Percentiles rank a stretch among this genome's conserved stretches.
Evolutionary conservation across 2,113 vertebrate genomes (phyloP).

Genomic region (Drymodes brunneopygia): DNA sequence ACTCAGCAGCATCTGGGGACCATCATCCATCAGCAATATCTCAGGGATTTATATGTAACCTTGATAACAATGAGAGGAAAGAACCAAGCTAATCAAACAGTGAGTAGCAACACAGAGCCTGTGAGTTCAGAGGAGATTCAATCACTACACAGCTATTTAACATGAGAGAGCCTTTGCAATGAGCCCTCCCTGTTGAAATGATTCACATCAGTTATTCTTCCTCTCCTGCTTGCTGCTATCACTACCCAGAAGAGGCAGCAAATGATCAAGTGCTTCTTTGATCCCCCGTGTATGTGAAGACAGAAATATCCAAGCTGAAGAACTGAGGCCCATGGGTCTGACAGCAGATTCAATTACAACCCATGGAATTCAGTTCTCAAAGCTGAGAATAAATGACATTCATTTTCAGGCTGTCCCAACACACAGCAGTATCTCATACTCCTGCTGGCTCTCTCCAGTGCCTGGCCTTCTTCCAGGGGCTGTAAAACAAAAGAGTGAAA

Average conservation of each 20-base stretch:
- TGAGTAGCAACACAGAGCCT: neutral
- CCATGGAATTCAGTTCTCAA: conserved; percentile 80
- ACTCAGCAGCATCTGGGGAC: neutral
- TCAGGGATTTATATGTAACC: neutral
- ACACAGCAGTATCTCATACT: neutral
- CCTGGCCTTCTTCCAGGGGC: neutral
- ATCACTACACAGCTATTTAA: neutral
- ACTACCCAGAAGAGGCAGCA: neutral
- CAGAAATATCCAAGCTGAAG: conserved; percentile 73
- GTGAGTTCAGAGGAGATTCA: neutral
- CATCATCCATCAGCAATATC: accelerated
- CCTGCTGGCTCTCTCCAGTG: neutral
- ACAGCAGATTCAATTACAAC: conserved; percentile 57
- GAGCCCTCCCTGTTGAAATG: neutral
- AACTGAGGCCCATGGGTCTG: conserved; percentile 75
- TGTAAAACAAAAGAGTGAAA: conserved; percentile 53
- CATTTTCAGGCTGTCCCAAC: neutral
- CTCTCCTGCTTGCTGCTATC: neutral
- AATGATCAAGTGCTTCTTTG: neutral
- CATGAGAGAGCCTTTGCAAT: neutral
- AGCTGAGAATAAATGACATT: conserved; percentile 66
- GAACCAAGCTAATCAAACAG: neutral
- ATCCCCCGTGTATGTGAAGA: neutral
- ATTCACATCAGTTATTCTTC: neutral
- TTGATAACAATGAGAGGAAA: neutral